Evolutionary conservation across 1,140 invertebrate genomes (phyloP).

Genomic region (Drosophila setifemur): DNA sequence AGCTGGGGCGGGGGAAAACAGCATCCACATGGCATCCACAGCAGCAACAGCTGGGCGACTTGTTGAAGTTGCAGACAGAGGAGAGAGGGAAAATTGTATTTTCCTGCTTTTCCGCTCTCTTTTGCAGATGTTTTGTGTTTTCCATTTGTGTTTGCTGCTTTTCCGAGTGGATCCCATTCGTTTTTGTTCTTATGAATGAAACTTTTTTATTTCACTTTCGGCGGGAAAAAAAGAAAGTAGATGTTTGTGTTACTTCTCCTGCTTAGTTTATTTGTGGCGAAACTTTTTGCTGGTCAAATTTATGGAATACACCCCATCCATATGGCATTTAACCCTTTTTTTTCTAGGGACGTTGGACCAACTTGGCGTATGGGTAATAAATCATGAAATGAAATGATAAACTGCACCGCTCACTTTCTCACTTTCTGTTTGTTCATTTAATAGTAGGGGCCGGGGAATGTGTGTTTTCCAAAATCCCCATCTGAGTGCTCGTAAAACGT

Average conservation of each 20-base stretch:
- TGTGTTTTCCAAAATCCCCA: conserved; percentile 64
- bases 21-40: conserved; percentile 57
- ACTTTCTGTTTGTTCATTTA: conserved; percentile 38
- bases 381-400: conserved; percentile 70
- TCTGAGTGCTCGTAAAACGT: conserved; percentile 68
- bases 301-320: conserved; percentile 14
- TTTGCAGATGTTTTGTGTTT: conserved; percentile 39
- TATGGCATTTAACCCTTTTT: conserved; percentile 49
- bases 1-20: conserved; percentile 5
- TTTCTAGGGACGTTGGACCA: conserved; percentile 6
- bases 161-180: conserved; percentile 38
- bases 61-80: conserved; percentile 57
- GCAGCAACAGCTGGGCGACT: conserved; percentile 57
- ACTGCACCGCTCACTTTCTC: conserved; percentile 19
- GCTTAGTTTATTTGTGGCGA: conserved; percentile 21
- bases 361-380: conserved; percentile 55
- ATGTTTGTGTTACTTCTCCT: too few species aligned
- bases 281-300: conserved; percentile 25
- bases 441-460: conserved; percentile 52
- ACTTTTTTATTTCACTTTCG: conserved; percentile 7
- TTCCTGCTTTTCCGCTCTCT: not conserved
- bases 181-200: conserved; percentile 67
- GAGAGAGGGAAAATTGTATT: not conserved
- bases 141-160: conserved; percentile 16
- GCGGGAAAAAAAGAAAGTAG: conserved; percentile 23